Evolutionary conservation across 2,888 invertebrate genomes (phyloP), one percentile per base, ranked within the genome.

Genomic region (Nemapogon koenigi): DNA sequence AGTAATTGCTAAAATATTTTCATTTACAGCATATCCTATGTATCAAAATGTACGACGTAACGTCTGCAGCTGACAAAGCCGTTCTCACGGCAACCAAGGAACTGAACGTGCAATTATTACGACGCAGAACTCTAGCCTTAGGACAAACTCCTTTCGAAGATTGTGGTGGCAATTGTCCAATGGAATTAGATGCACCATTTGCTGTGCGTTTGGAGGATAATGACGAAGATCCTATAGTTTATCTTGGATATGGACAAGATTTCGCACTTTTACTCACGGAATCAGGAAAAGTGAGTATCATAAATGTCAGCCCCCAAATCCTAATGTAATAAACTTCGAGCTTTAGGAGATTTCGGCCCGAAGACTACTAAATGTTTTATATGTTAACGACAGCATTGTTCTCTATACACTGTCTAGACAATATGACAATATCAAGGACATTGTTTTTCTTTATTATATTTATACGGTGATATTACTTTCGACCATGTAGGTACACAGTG

Each of bases 231-330:
- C 94, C 94, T 49, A 82, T 91, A 1, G 72, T 83, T 8, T 83
- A 84, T 33, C 87, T 97, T 38, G 84, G 85, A 29, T 88, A 91
- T 29, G 96, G 95, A 16, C 95, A 94, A 64, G 96, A 97, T 51
- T 97, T 97, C 63, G 90, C 89, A 1, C 68, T 97, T 28, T 80
- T 96, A 3, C 85, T 87, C 50, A 94, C 94, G 4, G 76, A 83
- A n/a, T 87, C 88, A 37, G 96, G 96, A 45, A 92, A 92, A 81
- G 90, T 90, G 63, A 47, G 49, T 36, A 18, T 10, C 31, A 28
- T n/a, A n/a, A n/a, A n/a, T n/a, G n/a, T n/a, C n/a, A n/a, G n/a
- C n/a, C n/a, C n/a, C n/a, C n/a, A n/a, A n/a, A n/a, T n/a, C n/a
- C n/a, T n/a, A n/a, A n/a, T n/a, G n/a, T n/a, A n/a, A n/a, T n/a